Percentiles rank a stretch among this genome's conserved stretches.
Conservation (phyloP, 2,797 vertebrate genomes). For the Bryconaethiops microstoma region DNA sequence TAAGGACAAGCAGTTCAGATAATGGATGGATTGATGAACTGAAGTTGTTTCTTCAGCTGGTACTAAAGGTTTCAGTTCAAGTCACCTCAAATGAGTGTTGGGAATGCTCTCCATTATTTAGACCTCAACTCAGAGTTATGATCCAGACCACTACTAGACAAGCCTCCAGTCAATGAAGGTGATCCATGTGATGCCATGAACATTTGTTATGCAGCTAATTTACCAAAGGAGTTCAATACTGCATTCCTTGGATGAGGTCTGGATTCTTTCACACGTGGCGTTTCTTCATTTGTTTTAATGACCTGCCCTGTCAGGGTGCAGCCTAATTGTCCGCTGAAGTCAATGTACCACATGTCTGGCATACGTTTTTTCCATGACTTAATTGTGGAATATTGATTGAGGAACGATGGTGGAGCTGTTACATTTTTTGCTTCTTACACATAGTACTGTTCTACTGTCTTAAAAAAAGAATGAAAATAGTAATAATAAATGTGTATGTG, state of each 20-base stretch:
- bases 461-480: too few species aligned
- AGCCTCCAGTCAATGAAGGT: background rate
- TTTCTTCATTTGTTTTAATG: background rate
- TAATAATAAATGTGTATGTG: background rate
- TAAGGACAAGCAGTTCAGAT: too few species aligned
- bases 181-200: background rate
- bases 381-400: background rate
- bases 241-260: background rate
- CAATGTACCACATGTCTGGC: background rate
- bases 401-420: background rate
- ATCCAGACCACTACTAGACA: background rate
- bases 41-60: too few species aligned
- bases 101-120: background rate
- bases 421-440: background rate
- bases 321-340: background rate
- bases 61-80: too few species aligned
- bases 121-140: background rate
- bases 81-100: too few species aligned
- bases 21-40: too few species aligned
- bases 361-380: background rate
- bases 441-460: background rate
- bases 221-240: background rate
- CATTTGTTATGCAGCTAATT: background rate
- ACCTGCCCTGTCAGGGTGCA: background rate
- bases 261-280: background rate